These are phyloP conservation scores for Turdus rufiventris DNA, from an alignment of 2,113 vertebrate species.

Conservation along the genomic window DNA sequence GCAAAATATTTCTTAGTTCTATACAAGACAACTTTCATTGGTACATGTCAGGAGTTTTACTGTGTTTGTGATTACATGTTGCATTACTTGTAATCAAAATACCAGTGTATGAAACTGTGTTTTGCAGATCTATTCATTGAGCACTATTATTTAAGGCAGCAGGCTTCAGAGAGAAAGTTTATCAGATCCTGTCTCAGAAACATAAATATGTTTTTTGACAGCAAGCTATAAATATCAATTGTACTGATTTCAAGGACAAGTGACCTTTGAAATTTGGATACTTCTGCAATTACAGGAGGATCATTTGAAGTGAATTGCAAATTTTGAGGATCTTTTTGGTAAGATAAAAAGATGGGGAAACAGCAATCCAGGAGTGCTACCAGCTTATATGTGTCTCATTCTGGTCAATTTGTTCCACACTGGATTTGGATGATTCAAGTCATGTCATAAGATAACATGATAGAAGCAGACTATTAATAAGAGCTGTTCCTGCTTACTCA, in stretches of 20 bases:
- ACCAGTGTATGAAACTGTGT: not conserved
- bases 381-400: not conserved
- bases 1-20: not conserved
- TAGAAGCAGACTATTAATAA: not conserved
- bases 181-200: not conserved
- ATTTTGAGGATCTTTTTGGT: not conserved
- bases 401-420: not conserved
- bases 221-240: not conserved
- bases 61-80: not conserved
- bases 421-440: not conserved
- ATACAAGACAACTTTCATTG: not conserved
- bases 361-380: not conserved
- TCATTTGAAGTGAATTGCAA: not conserved
- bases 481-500: not conserved
- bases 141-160: not conserved
- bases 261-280: not conserved
- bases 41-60: not conserved
- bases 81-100: not conserved
- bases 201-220: not conserved
- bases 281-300: not conserved
- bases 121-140: not conserved
- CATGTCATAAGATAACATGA: not conserved
- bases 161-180: not conserved
- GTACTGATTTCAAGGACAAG: constrained; percentile 31
- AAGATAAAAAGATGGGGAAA: not conserved